Conservation (phyloP, 2,113 vertebrate species). For the Megaceryle torquata region DNA sequence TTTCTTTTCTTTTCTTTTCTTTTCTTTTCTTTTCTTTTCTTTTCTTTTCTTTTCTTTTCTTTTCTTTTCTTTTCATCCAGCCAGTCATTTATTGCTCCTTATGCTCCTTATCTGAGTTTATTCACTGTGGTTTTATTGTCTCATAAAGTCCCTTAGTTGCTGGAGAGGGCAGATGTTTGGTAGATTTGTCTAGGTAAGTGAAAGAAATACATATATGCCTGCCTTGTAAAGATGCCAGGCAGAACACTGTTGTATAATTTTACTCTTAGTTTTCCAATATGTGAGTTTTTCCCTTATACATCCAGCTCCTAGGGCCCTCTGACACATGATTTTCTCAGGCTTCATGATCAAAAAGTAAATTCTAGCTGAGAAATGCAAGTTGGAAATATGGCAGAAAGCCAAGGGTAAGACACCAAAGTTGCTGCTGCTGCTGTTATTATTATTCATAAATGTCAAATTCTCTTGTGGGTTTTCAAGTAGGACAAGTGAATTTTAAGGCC, state of each 20-base stretch:
- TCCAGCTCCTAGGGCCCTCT: background rate
- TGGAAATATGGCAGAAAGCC: background rate
- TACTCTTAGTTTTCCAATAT: background rate
- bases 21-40: background rate
- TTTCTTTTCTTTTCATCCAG: background rate
- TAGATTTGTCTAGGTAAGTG: background rate
- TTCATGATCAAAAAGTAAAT: background rate
- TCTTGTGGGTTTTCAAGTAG: background rate
- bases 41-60: background rate
- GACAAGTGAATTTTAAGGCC: background rate
- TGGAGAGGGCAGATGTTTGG: background rate
- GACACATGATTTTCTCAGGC: background rate
- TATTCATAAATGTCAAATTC: background rate
- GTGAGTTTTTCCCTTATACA: background rate
- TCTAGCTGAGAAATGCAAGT: background rate
- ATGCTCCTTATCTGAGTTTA: background rate
- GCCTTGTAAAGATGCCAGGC: background rate
- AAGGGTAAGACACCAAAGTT: background rate
- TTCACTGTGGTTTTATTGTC: background rate
- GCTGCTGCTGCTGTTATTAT: background rate
- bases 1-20: no score
- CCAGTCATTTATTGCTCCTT: background rate
- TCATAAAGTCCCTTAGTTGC: background rate
- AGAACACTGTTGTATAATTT: background rate
- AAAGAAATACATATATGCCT: background rate